These are phyloP conservation scores for Eptatretus burgeri DNA, from an alignment of 2,113 vertebrate genomes.

Conservation along the genomic window DNA sequence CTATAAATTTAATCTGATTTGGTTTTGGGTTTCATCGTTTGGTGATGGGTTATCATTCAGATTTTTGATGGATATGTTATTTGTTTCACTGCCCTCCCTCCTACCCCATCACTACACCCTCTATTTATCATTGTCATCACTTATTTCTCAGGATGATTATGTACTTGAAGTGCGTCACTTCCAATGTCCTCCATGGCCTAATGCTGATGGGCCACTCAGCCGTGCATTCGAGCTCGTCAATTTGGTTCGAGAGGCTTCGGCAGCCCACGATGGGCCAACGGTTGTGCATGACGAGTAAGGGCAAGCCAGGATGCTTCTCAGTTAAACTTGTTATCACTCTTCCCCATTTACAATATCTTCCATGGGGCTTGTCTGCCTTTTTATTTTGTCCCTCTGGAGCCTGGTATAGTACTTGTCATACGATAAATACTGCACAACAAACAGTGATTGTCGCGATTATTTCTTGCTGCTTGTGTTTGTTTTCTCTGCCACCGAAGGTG, in stretches of 20 bases:
- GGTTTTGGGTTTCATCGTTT: too few relatives aligned
- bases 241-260: conserved; percentile 92
- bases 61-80: too few relatives aligned
- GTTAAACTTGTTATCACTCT: conserved; percentile 8
- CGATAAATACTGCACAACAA: conserved; percentile 13
- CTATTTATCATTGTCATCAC: conserved; percentile 4
- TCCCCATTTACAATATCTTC: too few relatives aligned
- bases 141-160: conserved; percentile 54
- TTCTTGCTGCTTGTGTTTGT: too few relatives aligned
- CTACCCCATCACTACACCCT: too few relatives aligned
- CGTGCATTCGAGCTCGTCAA: conserved; percentile 92
- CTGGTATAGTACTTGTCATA: conserved; percentile 11
- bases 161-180: conserved; percentile 91
- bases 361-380: background rate
- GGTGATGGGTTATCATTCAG: too few relatives aligned
- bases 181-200: conserved; percentile 96
- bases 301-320: background rate
- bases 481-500: too few relatives aligned
- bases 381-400: background rate
- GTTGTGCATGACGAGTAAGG: conserved; percentile 94
- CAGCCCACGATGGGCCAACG: conserved; percentile 80
- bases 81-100: too few relatives aligned
- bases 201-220: conserved; percentile 73
- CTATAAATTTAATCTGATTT: too few relatives aligned
- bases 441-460: conserved; percentile 13